phyloP scores from a whole-genome alignment of 2,113 vertebrate genomes.

The Stegastes partitus region DNA sequence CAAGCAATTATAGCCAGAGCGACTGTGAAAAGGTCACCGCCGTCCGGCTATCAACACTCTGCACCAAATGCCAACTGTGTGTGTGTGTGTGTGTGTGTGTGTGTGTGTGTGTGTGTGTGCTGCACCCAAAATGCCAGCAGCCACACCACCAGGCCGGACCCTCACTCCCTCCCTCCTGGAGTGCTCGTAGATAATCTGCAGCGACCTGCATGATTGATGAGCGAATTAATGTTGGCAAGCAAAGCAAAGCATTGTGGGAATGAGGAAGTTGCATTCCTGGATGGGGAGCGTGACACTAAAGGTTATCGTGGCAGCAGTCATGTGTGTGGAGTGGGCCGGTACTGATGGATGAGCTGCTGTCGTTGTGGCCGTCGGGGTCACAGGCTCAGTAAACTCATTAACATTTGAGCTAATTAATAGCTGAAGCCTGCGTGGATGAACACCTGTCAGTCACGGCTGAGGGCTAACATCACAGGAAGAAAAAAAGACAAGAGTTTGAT shows the following conservation, averaged over 20 bases:
- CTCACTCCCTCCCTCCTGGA: neutral
- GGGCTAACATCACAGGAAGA: no score
- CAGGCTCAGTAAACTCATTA: slow-evolving; percentile 38
- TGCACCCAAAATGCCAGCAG: slow-evolving; percentile 68
- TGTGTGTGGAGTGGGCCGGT: slow-evolving; percentile 32
- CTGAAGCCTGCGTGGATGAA: slow-evolving; percentile 16
- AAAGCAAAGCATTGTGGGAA: slow-evolving; percentile 65
- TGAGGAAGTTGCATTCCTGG: slow-evolving; percentile 63
- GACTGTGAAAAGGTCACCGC: slow-evolving; percentile 78
- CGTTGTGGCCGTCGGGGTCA: slow-evolving; percentile 34
- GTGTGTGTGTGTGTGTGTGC: slow-evolving; percentile 11
- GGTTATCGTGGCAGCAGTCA: slow-evolving; percentile 37
- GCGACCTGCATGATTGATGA: slow-evolving; percentile 79
- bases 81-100: slow-evolving; percentile 16
- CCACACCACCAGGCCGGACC: slow-evolving; percentile 23
- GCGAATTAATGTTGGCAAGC: slow-evolving; percentile 72
- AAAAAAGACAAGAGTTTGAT: no score
- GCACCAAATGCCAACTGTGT: slow-evolving; percentile 68
- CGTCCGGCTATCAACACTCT: slow-evolving; percentile 64
- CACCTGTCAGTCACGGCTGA: slow-evolving; percentile 44
- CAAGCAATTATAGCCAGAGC: slow-evolving; percentile 73
- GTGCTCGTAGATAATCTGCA: slow-evolving; percentile 69
- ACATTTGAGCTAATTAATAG: slow-evolving; percentile 41
- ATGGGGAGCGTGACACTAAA: slow-evolving; percentile 57
- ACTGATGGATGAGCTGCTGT: slow-evolving; percentile 61